These are phyloP conservation scores for Drosophila fuyamai DNA, from an alignment of 1,140 invertebrate species.

Conservation along the genomic window DNA sequence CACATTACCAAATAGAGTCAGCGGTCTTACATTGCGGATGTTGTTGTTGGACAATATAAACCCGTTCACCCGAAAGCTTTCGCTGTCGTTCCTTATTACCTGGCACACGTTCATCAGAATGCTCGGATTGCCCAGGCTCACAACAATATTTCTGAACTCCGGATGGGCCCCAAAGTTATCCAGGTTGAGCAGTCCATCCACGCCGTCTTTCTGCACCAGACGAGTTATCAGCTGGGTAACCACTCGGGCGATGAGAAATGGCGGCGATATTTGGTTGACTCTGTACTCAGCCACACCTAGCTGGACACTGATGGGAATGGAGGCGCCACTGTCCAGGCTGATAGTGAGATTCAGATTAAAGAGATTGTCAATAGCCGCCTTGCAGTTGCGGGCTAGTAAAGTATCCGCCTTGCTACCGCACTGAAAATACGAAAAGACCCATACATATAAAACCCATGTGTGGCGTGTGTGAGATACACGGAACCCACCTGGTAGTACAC, in stretches of 20 bases:
- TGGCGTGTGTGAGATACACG: not conserved
- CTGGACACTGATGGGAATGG: constrained; percentile 26
- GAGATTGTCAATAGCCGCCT: constrained; percentile 54
- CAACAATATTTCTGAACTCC: constrained; percentile 44
- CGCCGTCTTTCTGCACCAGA: constrained; percentile 35
- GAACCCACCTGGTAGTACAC: constrained; percentile 52
- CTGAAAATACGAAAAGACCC: constrained; percentile 2
- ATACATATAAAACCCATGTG: not conserved
- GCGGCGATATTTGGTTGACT: constrained; percentile 45
- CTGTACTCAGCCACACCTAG: constrained; percentile 49
- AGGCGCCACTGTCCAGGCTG: not conserved
- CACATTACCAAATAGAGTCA: constrained; percentile 49
- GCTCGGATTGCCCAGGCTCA: constrained; percentile 44
- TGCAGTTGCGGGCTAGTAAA: constrained; percentile 54
- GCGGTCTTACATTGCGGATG: constrained; percentile 30
- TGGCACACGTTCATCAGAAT: constrained; percentile 48
- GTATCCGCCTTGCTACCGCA: constrained; percentile 33
- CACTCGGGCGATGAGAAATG: constrained; percentile 38
- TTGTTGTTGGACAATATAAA: constrained; percentile 54
- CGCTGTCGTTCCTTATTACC: constrained; percentile 52
- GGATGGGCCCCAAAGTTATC: constrained; percentile 29
- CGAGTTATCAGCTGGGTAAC: constrained; percentile 21
- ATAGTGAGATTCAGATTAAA: constrained; percentile 38
- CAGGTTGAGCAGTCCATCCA: constrained; percentile 42
- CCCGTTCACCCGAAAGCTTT: constrained; percentile 41